Conservation (phyloP, 2,888 invertebrate genomes). For the Xestia sexstrigata region DNA sequence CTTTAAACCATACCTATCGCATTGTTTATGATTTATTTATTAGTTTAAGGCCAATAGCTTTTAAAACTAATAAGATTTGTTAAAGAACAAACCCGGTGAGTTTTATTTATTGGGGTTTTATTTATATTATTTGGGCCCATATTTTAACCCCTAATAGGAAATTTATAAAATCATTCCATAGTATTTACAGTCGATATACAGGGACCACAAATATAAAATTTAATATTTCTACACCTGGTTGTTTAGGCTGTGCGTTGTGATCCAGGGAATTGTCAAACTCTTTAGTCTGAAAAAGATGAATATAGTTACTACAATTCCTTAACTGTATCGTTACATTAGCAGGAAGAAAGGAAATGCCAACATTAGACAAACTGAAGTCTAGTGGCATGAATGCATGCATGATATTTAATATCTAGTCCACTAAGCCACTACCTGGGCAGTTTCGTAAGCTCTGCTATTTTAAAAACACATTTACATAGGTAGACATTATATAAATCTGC, state of each 20-base stretch:
- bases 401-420: constrained; percentile 23
- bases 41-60: background rate
- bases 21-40: background rate
- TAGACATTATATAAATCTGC: background rate
- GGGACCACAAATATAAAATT: background rate
- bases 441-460: constrained; percentile 11
- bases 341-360: constrained; percentile 15
- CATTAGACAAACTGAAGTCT: constrained; percentile 18
- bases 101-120: too few species aligned
- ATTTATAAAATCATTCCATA: background rate
- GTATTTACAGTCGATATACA: background rate
- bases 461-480: background rate
- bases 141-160: background rate
- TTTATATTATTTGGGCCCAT: too few species aligned
- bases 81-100: background rate
- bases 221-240: background rate
- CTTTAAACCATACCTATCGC: constrained; percentile 14
- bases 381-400: constrained; percentile 12
- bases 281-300: background rate
- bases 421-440: background rate
- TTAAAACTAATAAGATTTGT: background rate
- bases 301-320: background rate
- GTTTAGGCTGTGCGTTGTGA: background rate
- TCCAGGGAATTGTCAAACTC: background rate
- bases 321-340: background rate